Conservation (phyloP, 2,888 invertebrate species). For the Coelopa pilipes region DNA sequence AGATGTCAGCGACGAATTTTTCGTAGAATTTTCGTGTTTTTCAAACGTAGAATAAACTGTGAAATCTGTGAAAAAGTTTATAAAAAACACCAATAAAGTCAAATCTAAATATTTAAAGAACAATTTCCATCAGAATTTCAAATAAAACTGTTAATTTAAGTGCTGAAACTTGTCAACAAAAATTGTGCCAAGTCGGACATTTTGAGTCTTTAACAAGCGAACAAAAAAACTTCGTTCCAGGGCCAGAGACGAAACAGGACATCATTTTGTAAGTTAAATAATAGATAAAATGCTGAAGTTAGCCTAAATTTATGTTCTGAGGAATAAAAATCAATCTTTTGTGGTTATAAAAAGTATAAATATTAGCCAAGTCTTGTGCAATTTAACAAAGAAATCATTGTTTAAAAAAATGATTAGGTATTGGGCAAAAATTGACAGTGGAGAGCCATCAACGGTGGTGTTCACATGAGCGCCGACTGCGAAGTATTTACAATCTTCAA, state of each 20-base stretch:
- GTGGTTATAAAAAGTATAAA: slow-evolving; percentile 42
- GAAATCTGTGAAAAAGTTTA: slow-evolving; percentile 30
- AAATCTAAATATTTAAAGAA: slow-evolving; percentile 43
- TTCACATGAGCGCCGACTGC: slow-evolving; percentile 4
- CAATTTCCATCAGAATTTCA: slow-evolving; percentile 36
- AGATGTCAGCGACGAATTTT: slow-evolving; percentile 49
- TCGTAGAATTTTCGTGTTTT: slow-evolving; percentile 44
- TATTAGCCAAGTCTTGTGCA: slow-evolving; percentile 43
- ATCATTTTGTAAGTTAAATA: slow-evolving; percentile 58
- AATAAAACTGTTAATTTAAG: slow-evolving; percentile 30
- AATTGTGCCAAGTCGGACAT: slow-evolving; percentile 34
- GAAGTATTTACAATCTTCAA: slow-evolving; percentile 4
- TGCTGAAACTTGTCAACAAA: slow-evolving; percentile 39
- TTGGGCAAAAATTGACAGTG: slow-evolving; percentile 39
- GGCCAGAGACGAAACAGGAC: slow-evolving; percentile 53
- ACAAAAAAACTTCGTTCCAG: slow-evolving; percentile 6
- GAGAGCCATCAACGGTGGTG: slow-evolving; percentile 9
- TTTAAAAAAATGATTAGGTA: slow-evolving; percentile 45
- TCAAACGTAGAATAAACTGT: slow-evolving; percentile 40
- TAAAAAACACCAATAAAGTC: slow-evolving; percentile 30
- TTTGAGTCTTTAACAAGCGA: slow-evolving; percentile 17
- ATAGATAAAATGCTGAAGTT: slow-evolving; percentile 39
- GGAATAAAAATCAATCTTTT: slow-evolving; percentile 42
- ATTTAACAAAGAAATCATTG: slow-evolving; percentile 43
- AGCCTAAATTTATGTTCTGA: slow-evolving; percentile 16